Evolutionary conservation across 2,797 vertebrate species (phyloP).

Genomic region (Pyrocephalus nanus): DNA sequence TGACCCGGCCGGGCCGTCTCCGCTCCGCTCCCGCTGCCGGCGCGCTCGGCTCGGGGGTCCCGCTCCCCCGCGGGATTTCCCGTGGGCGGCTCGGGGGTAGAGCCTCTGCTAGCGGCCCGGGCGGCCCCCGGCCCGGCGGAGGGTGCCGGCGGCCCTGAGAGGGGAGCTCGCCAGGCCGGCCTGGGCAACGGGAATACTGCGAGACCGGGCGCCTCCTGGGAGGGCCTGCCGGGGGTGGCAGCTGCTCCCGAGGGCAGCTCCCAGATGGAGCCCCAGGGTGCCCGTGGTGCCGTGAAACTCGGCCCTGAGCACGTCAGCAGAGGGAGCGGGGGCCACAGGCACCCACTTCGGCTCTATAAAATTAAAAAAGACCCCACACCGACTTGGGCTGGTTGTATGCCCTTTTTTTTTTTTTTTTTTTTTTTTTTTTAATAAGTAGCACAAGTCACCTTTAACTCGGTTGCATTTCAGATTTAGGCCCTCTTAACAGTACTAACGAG

Average conservation of each 20-base stretch:
- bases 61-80: fast-evolving
- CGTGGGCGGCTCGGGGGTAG: fast-evolving
- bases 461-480: too few relatives aligned
- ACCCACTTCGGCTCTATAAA: fast-evolving
- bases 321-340: fast-evolving
- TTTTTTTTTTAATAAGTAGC: neutral
- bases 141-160: too few relatives aligned
- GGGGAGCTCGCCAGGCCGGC: too few relatives aligned
- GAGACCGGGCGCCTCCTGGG: neutral
- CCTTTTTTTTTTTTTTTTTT: too few relatives aligned
- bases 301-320: fast-evolving
- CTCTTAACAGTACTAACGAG: fast-evolving
- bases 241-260: neutral
- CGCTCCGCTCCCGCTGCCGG: neutral
- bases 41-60: too few relatives aligned
- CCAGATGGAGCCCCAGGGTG: neutral
- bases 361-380: too few relatives aligned
- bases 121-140: too few relatives aligned
- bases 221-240: too few relatives aligned
- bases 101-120: fast-evolving
- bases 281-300: fast-evolving
- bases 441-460: neutral
- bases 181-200: neutral
- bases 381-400: neutral
- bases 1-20: neutral